phyloP scores from a whole-genome alignment of 2,888 invertebrate genomes.

The Pedicia rivosa region DNA sequence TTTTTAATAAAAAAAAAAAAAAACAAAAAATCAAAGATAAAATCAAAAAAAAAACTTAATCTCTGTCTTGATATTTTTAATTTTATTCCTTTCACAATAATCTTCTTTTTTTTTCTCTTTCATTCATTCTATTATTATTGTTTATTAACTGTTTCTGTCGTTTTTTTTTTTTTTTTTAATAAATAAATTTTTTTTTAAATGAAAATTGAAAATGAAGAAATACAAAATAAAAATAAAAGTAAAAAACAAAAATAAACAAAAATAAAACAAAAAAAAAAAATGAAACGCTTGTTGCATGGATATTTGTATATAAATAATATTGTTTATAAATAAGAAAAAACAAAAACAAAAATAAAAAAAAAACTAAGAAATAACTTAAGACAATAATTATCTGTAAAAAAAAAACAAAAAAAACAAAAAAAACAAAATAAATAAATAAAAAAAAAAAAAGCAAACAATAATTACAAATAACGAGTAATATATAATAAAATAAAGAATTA shows the following conservation, averaged over 20 bases:
- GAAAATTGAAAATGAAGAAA: background rate
- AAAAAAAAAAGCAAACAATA: too few relatives aligned
- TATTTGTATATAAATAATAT: too few relatives aligned
- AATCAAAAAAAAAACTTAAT: too few relatives aligned
- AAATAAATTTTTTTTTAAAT: background rate
- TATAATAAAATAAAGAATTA: too few relatives aligned
- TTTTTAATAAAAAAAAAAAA: too few relatives aligned
- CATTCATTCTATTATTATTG: background rate
- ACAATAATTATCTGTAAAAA: constrained; percentile 5
- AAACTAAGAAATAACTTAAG: constrained; percentile 5
- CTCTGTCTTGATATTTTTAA: too few relatives aligned
- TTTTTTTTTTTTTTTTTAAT: background rate
- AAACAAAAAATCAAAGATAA: too few relatives aligned
- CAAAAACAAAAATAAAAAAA: constrained; percentile 1
- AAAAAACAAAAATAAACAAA: background rate
- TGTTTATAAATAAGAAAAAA: constrained; percentile 5
- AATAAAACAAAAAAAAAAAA: constrained; percentile 2
- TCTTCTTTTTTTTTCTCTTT: background rate
- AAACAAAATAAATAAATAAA: background rate
- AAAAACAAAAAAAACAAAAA: constrained; percentile 3
- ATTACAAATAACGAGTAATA: too few relatives aligned
- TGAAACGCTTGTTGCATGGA: constrained; percentile 5
- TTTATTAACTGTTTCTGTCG: background rate
- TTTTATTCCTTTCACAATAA: too few relatives aligned
- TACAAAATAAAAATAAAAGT: background rate